Evolutionary conservation across 2,797 vertebrate species (phyloP).

Genomic region (Anguilla megastoma): DNA sequence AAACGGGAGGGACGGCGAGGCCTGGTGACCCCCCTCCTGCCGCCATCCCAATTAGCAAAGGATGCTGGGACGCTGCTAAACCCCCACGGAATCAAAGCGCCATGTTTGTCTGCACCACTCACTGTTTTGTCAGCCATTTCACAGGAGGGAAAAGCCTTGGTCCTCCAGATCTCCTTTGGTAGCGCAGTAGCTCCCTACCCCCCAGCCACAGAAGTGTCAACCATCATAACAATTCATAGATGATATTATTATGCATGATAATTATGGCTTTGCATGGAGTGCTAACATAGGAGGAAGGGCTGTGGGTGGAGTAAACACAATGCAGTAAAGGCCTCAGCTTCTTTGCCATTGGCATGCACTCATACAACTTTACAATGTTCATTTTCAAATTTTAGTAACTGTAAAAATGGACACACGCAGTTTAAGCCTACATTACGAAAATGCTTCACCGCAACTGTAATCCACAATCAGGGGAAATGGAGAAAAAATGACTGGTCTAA

Average conservation of each 20-base stretch:
- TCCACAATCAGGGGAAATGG: background rate
- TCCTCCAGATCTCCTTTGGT: background rate
- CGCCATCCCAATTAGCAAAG: conserved; percentile 78
- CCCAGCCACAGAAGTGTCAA: background rate
- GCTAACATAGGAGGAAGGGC: too few relatives aligned
- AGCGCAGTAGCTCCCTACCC: too few relatives aligned
- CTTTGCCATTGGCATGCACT: too few relatives aligned
- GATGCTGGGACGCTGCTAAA: conserved; percentile 60
- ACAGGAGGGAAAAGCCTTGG: conserved; percentile 12
- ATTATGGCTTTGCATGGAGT: too few relatives aligned
- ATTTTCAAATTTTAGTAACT: background rate
- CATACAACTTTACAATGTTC: background rate
- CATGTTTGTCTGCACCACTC: conserved; percentile 31
- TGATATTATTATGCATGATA: too few relatives aligned
- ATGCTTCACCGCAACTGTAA: background rate
- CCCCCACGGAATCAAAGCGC: conserved; percentile 38
- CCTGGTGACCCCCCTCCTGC: conserved; percentile 55
- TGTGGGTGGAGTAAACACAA: too few relatives aligned
- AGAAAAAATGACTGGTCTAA: background rate
- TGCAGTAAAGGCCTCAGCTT: too few relatives aligned
- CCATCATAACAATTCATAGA: background rate
- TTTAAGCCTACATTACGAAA: background rate
- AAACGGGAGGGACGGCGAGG: conserved; percentile 56
- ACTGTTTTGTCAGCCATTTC: conserved; percentile 9
- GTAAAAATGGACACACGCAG: too few relatives aligned